A percentile compares a stretch with the other conserved stretches of the same genome.
Evolutionary conservation across 2,888 invertebrate genomes (phyloP).

Genomic region (Drosophila sordidula): DNA sequence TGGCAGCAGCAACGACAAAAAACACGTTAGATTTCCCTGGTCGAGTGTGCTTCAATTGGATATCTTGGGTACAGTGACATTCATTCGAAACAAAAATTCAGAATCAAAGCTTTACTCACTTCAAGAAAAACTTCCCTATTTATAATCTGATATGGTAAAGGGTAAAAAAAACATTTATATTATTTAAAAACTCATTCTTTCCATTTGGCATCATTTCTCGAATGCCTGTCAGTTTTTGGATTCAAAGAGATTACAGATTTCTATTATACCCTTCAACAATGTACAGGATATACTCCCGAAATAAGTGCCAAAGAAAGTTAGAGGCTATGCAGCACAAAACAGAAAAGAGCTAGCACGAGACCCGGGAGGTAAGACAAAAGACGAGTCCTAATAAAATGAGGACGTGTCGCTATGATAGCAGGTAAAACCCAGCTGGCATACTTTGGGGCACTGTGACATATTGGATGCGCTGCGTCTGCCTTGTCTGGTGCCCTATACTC

Average conservation of each 20-base stretch:
- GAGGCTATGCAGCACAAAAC: conserved; percentile 7
- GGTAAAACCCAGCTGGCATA: conserved; percentile 33
- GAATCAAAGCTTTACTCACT: not conserved
- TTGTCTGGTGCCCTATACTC: conserved; percentile 24
- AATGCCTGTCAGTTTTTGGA: no score
- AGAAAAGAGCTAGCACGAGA: conserved; percentile 5
- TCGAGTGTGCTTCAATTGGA: conserved; percentile 3
- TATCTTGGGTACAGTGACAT: not conserved
- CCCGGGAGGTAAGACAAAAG: conserved; percentile 16
- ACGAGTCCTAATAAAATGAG: conserved; percentile 36
- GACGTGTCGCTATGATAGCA: conserved; percentile 33
- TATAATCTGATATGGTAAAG: no score
- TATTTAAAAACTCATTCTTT: no score
- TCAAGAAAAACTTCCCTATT: not conserved
- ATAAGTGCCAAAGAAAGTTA: conserved; percentile 12
- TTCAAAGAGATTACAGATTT: not conserved
- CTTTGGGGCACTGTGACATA: conserved; percentile 31
- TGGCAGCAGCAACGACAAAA: conserved; percentile 7
- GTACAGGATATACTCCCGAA: conserved; percentile 11
- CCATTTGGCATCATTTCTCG: no score
- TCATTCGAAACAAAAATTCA: no score
- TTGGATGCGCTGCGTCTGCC: conserved; percentile 18
- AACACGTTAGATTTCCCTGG: conserved; percentile 5
- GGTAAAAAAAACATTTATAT: no score
- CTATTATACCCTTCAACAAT: not conserved